Percentiles rank a stretch among this genome's conserved stretches.
phyloP scores from a whole-genome alignment of 2,113 vertebrate species.

The Phasianus colchicus region DNA sequence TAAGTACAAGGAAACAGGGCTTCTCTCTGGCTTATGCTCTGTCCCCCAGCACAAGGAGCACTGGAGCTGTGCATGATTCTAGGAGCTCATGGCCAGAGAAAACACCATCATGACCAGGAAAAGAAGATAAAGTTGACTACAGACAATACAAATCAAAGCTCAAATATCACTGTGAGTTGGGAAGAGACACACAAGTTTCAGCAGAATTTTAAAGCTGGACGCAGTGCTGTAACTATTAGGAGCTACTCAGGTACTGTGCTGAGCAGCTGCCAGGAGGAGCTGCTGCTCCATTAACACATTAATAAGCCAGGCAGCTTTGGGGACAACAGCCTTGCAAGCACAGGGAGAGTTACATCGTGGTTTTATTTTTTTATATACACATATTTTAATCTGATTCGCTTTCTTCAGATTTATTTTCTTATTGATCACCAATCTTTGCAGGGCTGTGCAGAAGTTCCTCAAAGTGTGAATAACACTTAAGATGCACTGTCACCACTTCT shows the following conservation, averaged over 20 bases:
- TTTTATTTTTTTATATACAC: no score
- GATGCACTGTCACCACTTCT: neutral
- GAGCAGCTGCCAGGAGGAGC: neutral
- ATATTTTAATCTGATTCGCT: neutral
- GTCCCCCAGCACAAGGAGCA: neutral
- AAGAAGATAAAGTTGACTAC: rapidly evolving
- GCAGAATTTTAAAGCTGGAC: neutral
- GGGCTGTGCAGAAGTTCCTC: no score
- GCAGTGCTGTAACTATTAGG: neutral
- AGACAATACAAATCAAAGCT: neutral
- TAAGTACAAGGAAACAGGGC: neutral
- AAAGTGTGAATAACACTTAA: neutral
- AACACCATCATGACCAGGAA: neutral
- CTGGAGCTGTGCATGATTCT: neutral
- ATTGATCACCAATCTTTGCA: neutral
- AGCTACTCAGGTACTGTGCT: neutral
- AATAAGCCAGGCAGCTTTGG: neutral
- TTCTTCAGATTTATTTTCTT: neutral
- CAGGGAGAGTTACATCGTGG: neutral
- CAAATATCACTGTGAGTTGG: neutral
- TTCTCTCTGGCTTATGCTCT: neutral
- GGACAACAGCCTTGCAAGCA: neutral
- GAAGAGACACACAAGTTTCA: neutral
- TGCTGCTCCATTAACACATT: neutral
- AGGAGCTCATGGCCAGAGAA: neutral